phyloP scores from a whole-genome alignment of 2,797 vertebrate genomes.

The Mormyrus proboscirostris region DNA sequence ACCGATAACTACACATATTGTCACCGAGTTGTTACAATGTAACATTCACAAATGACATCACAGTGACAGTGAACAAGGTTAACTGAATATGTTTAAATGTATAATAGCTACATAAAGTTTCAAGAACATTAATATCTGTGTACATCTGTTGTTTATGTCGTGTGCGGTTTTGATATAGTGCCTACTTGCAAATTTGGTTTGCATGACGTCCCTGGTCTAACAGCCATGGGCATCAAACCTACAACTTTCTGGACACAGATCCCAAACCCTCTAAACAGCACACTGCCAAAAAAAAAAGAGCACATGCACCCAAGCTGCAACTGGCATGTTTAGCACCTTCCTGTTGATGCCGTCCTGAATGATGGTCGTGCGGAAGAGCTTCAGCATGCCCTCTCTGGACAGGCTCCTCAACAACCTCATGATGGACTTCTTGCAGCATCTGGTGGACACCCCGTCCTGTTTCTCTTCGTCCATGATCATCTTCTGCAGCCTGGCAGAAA shows the following conservation, averaged over 20 bases:
- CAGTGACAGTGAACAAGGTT: background rate
- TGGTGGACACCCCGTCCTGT: conserved; percentile 75
- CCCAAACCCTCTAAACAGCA: background rate
- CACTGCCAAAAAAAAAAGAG: background rate
- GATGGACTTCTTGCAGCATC: conserved; percentile 91
- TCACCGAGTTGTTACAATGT: background rate
- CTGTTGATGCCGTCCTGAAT: conserved; percentile 81
- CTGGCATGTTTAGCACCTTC: conserved; percentile 56
- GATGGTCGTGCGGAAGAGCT: conserved; percentile 76
- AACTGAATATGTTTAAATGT: background rate
- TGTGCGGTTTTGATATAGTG: background rate
- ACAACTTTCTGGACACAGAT: background rate
- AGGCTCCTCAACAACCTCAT: conserved; percentile 73
- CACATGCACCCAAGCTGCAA: background rate
- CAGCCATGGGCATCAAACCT: background rate
- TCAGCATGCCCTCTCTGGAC: conserved; percentile 75
- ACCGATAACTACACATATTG: background rate
- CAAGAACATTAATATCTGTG: no score
- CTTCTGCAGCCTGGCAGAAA: conserved; percentile 78
- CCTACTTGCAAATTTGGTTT: background rate
- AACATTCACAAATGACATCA: background rate
- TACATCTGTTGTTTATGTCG: background rate
- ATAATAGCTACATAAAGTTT: background rate
- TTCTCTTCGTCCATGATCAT: conserved; percentile 86
- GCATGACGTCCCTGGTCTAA: background rate